phyloP scores from a whole-genome alignment of 1,140 invertebrate genomes.

The Formica exsecta region DNA sequence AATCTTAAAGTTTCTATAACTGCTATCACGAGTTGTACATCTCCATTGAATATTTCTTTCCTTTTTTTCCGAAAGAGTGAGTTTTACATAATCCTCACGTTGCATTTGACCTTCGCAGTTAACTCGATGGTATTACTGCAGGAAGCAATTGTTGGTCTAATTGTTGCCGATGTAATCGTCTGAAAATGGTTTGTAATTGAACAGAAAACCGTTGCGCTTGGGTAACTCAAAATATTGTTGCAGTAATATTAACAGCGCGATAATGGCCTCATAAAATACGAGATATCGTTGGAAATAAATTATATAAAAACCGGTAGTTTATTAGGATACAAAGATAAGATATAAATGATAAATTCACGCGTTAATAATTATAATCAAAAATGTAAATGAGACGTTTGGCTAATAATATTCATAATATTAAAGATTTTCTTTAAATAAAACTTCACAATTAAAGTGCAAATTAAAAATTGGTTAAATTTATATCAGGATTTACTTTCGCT shows the following conservation, averaged over 20 bases:
- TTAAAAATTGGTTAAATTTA: not conserved
- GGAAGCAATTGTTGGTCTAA: conserved; percentile 60
- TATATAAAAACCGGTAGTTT: not conserved
- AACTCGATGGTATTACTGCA: conserved; percentile 32
- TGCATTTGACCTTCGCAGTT: conserved; percentile 53
- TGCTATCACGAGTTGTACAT: not conserved
- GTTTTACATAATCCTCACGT: conserved; percentile 42
- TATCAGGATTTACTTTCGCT: not conserved
- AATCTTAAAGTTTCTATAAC: too few relatives aligned
- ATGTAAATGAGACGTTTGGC: not conserved
- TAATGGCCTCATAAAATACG: not conserved
- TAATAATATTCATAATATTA: not conserved
- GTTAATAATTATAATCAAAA: conserved; percentile 10
- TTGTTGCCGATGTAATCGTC: conserved; percentile 50
- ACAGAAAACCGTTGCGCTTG: conserved; percentile 47
- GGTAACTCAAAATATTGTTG: conserved; percentile 44
- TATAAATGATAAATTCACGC: not conserved
- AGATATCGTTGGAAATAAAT: not conserved
- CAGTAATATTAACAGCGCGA: not conserved
- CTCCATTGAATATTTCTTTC: not conserved
- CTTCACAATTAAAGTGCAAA: not conserved
- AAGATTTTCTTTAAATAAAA: not conserved
- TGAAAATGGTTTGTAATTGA: conserved; percentile 61
- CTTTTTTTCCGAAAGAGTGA: not conserved
- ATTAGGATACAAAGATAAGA: not conserved